Evolutionary conservation across 1,140 invertebrate species (phyloP).

Genomic region (Dufourea novaeangliae): DNA sequence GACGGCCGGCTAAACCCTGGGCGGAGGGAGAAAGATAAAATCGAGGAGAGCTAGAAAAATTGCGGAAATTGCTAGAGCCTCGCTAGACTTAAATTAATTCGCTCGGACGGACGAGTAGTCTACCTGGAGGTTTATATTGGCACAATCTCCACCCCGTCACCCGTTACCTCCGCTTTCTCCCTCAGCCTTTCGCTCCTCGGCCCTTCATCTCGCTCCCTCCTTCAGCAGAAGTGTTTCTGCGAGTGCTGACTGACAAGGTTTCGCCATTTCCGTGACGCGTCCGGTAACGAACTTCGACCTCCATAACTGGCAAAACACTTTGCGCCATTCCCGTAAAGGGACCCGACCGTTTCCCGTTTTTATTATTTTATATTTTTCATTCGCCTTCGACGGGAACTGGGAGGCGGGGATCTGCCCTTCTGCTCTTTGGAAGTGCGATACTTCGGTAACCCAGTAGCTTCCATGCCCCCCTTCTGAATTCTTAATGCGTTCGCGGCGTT

Average conservation of each 20-base stretch:
- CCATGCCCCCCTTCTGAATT: background rate
- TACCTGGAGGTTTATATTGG: slow-evolving; percentile 66
- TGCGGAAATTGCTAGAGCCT: slow-evolving; percentile 72
- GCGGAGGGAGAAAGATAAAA: slow-evolving; percentile 9
- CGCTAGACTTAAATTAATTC: slow-evolving; percentile 76
- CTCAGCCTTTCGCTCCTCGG: no score
- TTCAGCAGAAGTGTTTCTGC: slow-evolving; percentile 56
- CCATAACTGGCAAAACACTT: slow-evolving; percentile 65
- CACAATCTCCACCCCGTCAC: slow-evolving; percentile 34
- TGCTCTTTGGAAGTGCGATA: slow-evolving; percentile 1
- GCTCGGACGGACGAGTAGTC: slow-evolving; percentile 63
- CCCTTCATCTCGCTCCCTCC: slow-evolving; percentile 12
- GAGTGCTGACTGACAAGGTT: slow-evolving; percentile 67
- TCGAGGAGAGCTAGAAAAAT: slow-evolving; percentile 71
- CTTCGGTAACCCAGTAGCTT: background rate
- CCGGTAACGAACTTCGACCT: slow-evolving; percentile 68
- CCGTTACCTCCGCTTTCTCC: background rate
- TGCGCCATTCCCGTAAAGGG: slow-evolving; percentile 45
- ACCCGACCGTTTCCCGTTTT: slow-evolving; percentile 39
- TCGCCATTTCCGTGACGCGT: slow-evolving; percentile 67
- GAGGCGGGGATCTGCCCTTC: background rate
- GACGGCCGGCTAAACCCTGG: no score
- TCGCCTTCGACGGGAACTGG: slow-evolving; percentile 8
- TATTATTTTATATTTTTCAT: slow-evolving; percentile 57
- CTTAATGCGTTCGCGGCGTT: background rate